Evolutionary conservation across 2,113 vertebrate genomes (phyloP), one percentile per base, ranked within the genome.

Genomic region (Trichomycterus rosablanca): DNA sequence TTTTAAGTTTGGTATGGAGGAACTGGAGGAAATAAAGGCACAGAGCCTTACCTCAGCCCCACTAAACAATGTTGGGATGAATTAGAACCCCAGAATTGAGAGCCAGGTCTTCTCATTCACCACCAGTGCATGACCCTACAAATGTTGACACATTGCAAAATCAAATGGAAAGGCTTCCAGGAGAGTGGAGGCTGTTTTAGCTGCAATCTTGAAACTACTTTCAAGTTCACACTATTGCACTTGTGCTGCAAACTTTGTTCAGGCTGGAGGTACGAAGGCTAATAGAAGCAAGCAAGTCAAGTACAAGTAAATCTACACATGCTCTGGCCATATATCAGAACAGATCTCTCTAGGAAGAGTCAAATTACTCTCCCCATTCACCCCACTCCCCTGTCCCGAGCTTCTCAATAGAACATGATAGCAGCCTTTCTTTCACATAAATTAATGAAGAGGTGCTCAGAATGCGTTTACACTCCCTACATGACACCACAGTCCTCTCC

Each of bases 361-460:
- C 30, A 7, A 18, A 51, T 32, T 28, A 18, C 9, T 26, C 8
- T 55, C 16, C 45, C 32, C 16, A 45, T 54, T 59, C 70, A n/a
- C 24, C 18, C 45, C 20, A 45, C 4, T 49, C 54, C 24, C 35
- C 20, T 45, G 42, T 56, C 53, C 53, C 28, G 15, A 12, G 28
- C 7, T 32, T 22, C 46, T 54, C 63, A 61, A 58, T 67, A 58
- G 54, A 62, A 67, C 44, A 58, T 53, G 70, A 67, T 59, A 12
- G 32, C 18, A 53, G 40, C 59, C 48, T 48, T 52, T 24, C 53
- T 48, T 63, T 45, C 59, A 59, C 48, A 67, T 68, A 49, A 72
- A 72, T 72, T 34, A 68, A 63, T 63, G 55, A 67, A 72, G 44
- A 53, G 52, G 59, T 46, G 35, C 62, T 72, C 34, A 10, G 64